Conservation (phyloP, 2,888 invertebrate species). For the Andrena haemorrhoa region DNA sequence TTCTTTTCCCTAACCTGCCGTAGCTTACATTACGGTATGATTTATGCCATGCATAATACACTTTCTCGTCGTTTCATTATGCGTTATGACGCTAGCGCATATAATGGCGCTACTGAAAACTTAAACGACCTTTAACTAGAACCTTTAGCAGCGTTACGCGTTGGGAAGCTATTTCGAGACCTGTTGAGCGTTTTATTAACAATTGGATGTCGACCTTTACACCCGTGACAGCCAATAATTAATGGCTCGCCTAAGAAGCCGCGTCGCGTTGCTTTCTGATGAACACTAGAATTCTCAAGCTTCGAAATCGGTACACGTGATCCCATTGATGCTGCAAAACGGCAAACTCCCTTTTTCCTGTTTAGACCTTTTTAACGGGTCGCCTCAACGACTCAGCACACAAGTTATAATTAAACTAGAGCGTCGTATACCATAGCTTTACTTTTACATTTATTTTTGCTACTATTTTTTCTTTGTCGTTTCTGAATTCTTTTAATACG, state of each 20-base stretch:
- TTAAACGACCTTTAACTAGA: constrained; percentile 33
- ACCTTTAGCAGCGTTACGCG: constrained; percentile 24
- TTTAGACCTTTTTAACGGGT: too few relatives aligned
- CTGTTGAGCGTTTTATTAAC: constrained; percentile 20
- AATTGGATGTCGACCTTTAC: constrained; percentile 17
- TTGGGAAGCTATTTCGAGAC: constrained; percentile 9
- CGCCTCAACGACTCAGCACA: too few relatives aligned
- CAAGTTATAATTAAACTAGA: too few relatives aligned
- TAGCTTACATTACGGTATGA: background rate
- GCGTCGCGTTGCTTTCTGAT: background rate
- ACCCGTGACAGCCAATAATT: background rate
- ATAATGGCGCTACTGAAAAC: constrained; percentile 35
- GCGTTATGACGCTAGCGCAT: background rate
- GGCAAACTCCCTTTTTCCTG: too few relatives aligned
- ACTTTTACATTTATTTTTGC: too few relatives aligned
- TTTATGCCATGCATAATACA: constrained; percentile 26
- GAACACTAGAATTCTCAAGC: background rate
- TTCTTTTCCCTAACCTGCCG: background rate
- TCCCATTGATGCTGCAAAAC: too few relatives aligned
- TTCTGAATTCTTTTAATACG: too few relatives aligned
- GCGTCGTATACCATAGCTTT: too few relatives aligned
- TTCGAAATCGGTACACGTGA: background rate
- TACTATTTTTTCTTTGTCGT: too few relatives aligned
- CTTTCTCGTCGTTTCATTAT: constrained; percentile 20
- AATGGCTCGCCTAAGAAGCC: background rate